A percentile compares a stretch with the other conserved stretches of the same genome.
phyloP scores from a whole-genome alignment of 2,888 invertebrate species.

The Leptura quadrifasciata region DNA sequence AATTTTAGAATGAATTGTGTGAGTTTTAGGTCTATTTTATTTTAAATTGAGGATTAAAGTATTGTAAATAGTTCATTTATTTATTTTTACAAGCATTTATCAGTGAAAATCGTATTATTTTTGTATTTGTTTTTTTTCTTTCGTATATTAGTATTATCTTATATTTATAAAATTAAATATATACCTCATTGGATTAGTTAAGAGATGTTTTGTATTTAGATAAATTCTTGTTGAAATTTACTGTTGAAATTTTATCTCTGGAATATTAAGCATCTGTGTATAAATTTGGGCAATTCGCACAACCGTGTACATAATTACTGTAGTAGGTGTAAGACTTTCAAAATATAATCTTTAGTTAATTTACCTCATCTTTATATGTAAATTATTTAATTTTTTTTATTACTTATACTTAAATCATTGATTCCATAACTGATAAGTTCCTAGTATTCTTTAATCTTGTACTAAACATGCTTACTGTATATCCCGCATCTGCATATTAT shows the following conservation, averaged over 20 bases:
- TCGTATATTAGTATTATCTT: conserved; percentile 50
- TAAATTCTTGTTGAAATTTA: conserved; percentile 62
- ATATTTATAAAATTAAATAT: conserved; percentile 45
- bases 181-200: conserved; percentile 52
- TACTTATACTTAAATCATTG: conserved; percentile 42
- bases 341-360: conserved; percentile 49
- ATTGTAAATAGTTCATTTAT: conserved; percentile 52
- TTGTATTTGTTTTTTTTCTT: conserved; percentile 51
- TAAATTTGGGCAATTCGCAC: conserved; percentile 46
- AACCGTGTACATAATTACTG: conserved; percentile 49
- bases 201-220: conserved; percentile 56
- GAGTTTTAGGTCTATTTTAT: conserved; percentile 22
- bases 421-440: conserved; percentile 53
- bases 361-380: conserved; percentile 48
- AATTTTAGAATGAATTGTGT: conserved; percentile 45
- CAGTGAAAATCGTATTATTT: conserved; percentile 48
- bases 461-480: conserved; percentile 51
- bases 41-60: conserved; percentile 31
- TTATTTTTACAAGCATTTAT: conserved; percentile 56
- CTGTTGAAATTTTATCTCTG: conserved; percentile 62
- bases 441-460: conserved; percentile 54
- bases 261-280: conserved; percentile 52
- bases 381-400: conserved; percentile 37
- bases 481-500: conserved; percentile 47
- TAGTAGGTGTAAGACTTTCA: conserved; percentile 47